Conservation (phyloP, 2,797 vertebrate genomes). For the Tinamus major region DNA sequence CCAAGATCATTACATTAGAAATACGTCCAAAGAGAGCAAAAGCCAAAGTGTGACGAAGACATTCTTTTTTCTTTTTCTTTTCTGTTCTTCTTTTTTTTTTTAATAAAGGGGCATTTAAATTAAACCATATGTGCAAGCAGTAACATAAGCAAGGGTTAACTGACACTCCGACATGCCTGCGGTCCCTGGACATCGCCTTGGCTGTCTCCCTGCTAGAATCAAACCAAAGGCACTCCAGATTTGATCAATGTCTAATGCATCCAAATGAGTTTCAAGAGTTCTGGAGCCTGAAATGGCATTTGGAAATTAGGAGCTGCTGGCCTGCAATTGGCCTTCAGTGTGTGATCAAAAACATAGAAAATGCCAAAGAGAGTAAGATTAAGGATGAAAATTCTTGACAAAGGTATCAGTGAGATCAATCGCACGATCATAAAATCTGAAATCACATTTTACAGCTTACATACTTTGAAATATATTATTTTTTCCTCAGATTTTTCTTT, state of each 20-base stretch:
- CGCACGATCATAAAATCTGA: background rate
- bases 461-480: background rate
- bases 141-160: rapidly evolving
- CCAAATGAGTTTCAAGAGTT: background rate
- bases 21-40: background rate
- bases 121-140: background rate
- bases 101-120: background rate
- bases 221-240: background rate
- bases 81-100: no score
- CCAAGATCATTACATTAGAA: background rate
- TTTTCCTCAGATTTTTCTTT: background rate
- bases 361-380: background rate
- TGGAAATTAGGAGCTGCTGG: background rate
- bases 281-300: background rate
- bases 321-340: background rate
- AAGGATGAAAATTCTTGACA: background rate
- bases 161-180: rapidly evolving
- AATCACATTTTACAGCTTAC: background rate
- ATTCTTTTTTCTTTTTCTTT: no score
- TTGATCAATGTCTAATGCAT: background rate
- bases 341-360: background rate
- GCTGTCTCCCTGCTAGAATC: background rate
- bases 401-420: background rate
- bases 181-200: background rate
- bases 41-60: background rate